These are phyloP conservation scores for Ips typographus DNA, from an alignment of 1,140 invertebrate genomes.

Conservation along the genomic window DNA sequence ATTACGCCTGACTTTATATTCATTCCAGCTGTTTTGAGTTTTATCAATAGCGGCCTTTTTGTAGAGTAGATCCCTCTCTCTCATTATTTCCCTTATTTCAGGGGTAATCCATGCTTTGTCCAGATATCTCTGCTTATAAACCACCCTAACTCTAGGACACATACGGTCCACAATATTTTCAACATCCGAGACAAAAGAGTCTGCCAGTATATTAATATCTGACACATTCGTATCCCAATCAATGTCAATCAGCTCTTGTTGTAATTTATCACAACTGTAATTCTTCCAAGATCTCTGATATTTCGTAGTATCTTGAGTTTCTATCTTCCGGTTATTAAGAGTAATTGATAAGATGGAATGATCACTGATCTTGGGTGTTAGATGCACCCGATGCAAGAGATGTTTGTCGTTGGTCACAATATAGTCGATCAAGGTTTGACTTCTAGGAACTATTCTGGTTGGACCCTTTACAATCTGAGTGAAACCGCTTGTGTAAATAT, in stretches of 20 bases:
- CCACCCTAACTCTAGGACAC: too few relatives aligned
- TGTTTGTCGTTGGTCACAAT: too few relatives aligned
- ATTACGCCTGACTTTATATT: neutral
- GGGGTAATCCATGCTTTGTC: neutral
- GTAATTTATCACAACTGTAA: slow-evolving; percentile 2
- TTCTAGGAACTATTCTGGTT: too few relatives aligned
- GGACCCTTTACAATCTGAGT: too few relatives aligned
- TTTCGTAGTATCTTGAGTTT: too few relatives aligned
- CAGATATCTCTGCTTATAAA: neutral
- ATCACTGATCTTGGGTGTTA: too few relatives aligned
- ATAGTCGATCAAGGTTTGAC: too few relatives aligned
- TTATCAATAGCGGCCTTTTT: neutral
- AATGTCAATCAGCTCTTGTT: slow-evolving; percentile 1
- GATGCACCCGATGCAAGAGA: too few relatives aligned
- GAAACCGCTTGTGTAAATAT: too few relatives aligned
- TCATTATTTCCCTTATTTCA: slow-evolving; percentile 1
- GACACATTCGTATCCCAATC: slow-evolving; percentile 2
- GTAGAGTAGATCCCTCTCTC: slow-evolving; percentile 1
- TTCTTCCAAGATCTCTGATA: neutral
- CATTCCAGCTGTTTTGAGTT: neutral
- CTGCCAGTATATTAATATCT: slow-evolving; percentile 1
- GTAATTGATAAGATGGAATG: too few relatives aligned
- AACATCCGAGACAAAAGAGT: neutral
- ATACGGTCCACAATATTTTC: slow-evolving; percentile 4
- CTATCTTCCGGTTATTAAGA: too few relatives aligned